Percentiles rank a stretch among this genome's conserved stretches.
Evolutionary conservation across 2,113 vertebrate genomes (phyloP).

Genomic region (Myxocyprinus asiaticus): DNA sequence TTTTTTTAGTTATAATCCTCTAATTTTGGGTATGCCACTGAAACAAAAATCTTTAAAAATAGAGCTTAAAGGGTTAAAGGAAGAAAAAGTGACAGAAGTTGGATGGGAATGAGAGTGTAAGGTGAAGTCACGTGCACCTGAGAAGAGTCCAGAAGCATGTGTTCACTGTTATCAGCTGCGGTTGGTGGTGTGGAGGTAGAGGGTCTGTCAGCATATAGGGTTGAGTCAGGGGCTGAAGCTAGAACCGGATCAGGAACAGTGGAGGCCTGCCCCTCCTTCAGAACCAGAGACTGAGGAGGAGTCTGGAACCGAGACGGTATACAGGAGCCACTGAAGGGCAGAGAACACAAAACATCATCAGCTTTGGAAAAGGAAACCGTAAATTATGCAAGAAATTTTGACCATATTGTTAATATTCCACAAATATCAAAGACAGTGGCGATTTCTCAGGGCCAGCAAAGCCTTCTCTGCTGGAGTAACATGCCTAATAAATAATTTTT

Average conservation of each 20-base stretch:
- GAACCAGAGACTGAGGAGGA: slow-evolving; percentile 82
- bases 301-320: slow-evolving; percentile 87
- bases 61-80: no score
- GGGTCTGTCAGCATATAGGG: slow-evolving; percentile 50
- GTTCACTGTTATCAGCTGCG: slow-evolving; percentile 73
- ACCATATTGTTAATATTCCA: no score
- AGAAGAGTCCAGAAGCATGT: slow-evolving; percentile 79
- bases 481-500: no score
- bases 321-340: slow-evolving; percentile 75
- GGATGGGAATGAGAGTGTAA: neutral
- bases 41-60: no score
- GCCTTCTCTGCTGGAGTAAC: no score
- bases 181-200: slow-evolving; percentile 72
- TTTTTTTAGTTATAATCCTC: no score
- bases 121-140: slow-evolving; percentile 74
- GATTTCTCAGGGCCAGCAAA: no score
- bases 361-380: no score
- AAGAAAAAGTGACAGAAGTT: no score
- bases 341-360: neutral
- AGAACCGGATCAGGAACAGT: slow-evolving; percentile 67
- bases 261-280: slow-evolving; percentile 83
- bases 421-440: no score
- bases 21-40: no score
- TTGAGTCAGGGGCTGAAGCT: slow-evolving; percentile 66
- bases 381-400: no score